Base-by-base conservation (phyloP, 2,797 vertebrate genomes). In the Coracias cyanogaster region DNA sequence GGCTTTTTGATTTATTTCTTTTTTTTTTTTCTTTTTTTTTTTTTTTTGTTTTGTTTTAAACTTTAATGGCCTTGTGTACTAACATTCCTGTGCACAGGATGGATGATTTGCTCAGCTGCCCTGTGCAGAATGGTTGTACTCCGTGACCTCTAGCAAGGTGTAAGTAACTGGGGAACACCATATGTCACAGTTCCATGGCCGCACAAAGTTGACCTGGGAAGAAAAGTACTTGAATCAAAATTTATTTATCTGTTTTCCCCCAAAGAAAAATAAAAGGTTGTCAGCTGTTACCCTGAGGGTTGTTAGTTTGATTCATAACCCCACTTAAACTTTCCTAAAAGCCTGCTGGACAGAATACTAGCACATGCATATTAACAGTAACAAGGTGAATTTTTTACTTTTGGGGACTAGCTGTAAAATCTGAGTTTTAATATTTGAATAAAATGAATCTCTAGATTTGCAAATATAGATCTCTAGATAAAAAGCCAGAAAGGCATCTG, bases 141-240 rank as follows among this genome's bases (percentile, higher is more conserved):
- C 0, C 0, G 51, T 88, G 64, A 55, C 41, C 18, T 84, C 83
- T 95, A 92, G 69, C 97, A 97, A 72, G 95, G 85, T 58, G 61
- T 86, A 5, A 97, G 97, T 28, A 66, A 24, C 82, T 97, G 96
- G 28, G 95, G 93, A 62, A 90, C 90, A 81, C 93, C 96, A 58
- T 96, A 91, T 95, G 74, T 66, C 82, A 97, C 97, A 35, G 91
- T 97, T 91, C 93, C 97, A 66, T 0, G 71, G 41, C 97, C 96
- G 82, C 97, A 97, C 4, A 96, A 65, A 10, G 62, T 90, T 58
- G 74, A 93, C 26, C 97, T 97, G 55, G 18, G 26, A 78, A 49
- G 29, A 79, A 57, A 48, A 76, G 9, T 9, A 2, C 4, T 55
- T 33, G 12, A 55, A 43, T 87, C 48, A 86, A 67, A 45, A 81